phyloP scores from a whole-genome alignment of 1,140 invertebrate genomes.

The Planococcus citri region DNA sequence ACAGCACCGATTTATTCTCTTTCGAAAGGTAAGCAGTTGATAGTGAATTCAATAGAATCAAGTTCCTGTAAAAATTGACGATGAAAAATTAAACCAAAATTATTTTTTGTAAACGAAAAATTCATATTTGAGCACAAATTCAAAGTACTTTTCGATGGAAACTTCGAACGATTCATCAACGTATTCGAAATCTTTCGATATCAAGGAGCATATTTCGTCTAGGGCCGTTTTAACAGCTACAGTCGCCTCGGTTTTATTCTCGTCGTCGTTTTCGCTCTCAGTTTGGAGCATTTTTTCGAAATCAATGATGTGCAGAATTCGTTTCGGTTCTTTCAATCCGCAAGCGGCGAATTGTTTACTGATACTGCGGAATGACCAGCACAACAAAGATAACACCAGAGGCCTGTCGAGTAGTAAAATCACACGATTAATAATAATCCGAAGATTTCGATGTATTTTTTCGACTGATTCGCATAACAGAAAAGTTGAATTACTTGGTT shows the following conservation, averaged over 20 bases:
- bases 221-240: background rate
- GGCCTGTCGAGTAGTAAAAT: background rate
- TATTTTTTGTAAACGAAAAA: too few relatives aligned
- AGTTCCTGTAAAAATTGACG: too few relatives aligned
- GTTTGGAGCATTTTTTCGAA: background rate
- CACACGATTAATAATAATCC: too few relatives aligned
- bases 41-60: background rate
- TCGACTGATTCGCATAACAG: too few relatives aligned
- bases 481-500: background rate
- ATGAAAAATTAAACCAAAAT: too few relatives aligned
- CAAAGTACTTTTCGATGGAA: background rate
- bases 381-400: background rate
- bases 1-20: conserved; percentile 2
- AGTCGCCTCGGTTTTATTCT: background rate
- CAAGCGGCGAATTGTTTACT: background rate
- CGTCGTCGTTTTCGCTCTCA: background rate
- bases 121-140: too few relatives aligned
- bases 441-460: too few relatives aligned
- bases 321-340: background rate
- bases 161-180: background rate
- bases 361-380: background rate
- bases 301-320: background rate
- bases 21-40: background rate
- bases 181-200: background rate
- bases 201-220: background rate